Conservation (phyloP, 2,888 invertebrate species). For the Nemoura dubitans region DNA sequence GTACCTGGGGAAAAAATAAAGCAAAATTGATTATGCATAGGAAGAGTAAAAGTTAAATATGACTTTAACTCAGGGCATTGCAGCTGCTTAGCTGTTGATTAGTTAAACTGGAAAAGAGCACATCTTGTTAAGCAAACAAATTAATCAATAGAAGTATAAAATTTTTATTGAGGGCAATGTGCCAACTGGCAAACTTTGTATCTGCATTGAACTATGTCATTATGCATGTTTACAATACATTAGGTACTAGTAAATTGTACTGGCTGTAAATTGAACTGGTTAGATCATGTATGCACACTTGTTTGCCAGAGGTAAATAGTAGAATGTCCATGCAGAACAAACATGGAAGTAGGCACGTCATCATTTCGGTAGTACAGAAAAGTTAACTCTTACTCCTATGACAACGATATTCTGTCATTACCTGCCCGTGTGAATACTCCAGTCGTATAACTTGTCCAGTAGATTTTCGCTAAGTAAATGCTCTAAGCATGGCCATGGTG, state of each 20-base stretch:
- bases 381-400: neutral
- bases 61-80: neutral
- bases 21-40: neutral
- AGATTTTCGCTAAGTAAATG: constrained; percentile 86
- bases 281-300: neutral
- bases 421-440: constrained; percentile 86
- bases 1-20: constrained; percentile 66
- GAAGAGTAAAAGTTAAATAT: neutral
- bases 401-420: constrained; percentile 55
- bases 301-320: neutral
- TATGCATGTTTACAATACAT: neutral
- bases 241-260: too few species aligned
- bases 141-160: neutral
- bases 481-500: constrained; percentile 78
- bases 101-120: neutral
- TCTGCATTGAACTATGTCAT: neutral
- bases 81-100: neutral
- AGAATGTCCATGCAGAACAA: neutral
- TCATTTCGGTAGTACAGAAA: neutral
- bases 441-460: constrained; percentile 84
- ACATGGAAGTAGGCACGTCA: neutral
- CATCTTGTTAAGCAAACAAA: constrained; percentile 7
- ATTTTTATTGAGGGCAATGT: neutral
- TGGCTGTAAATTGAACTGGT: neutral
- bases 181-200: neutral